Evolutionary conservation across 2,113 vertebrate species (phyloP).

Genomic region (Parotia lawesii): DNA sequence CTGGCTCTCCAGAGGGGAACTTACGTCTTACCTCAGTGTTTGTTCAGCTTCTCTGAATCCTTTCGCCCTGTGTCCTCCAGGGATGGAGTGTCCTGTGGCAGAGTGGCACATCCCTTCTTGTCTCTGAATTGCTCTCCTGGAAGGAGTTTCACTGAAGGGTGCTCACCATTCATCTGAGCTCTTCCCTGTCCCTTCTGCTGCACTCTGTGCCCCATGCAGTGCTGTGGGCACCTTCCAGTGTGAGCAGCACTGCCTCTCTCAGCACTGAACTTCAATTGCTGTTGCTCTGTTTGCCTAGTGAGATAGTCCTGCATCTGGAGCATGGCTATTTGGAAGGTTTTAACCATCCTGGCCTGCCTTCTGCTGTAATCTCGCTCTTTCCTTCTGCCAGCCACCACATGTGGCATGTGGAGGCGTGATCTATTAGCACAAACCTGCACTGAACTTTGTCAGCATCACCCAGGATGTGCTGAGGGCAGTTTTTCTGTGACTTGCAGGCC

Average conservation of each 20-base stretch:
- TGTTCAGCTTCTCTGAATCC: not conserved
- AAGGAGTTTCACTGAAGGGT: not conserved
- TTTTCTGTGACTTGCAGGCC: not conserved
- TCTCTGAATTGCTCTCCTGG: rapidly evolving
- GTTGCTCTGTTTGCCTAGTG: not conserved
- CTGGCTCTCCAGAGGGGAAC: not conserved
- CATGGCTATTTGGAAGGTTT: rapidly evolving
- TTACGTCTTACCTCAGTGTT: not conserved
- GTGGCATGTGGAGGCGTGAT: not conserved
- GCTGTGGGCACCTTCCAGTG: not conserved
- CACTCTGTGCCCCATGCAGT: not conserved
- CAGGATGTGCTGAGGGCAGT: not conserved
- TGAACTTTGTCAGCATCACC: not conserved
- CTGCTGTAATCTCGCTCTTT: not conserved
- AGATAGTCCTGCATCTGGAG: not conserved
- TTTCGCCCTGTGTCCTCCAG: not conserved
- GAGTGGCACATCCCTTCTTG: not conserved
- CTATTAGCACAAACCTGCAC: not conserved
- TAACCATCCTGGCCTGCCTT: not conserved
- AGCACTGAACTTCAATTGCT: not conserved
- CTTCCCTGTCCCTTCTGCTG: not conserved
- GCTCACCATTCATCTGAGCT: not conserved
- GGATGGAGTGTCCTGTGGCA: not conserved
- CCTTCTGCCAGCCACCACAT: not conserved
- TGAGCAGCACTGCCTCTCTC: not conserved